Percentiles rank a stretch among this genome's conserved stretches.
Conservation (phyloP, 2,113 vertebrate genomes). For the Saccopteryx bilineata region DNA sequence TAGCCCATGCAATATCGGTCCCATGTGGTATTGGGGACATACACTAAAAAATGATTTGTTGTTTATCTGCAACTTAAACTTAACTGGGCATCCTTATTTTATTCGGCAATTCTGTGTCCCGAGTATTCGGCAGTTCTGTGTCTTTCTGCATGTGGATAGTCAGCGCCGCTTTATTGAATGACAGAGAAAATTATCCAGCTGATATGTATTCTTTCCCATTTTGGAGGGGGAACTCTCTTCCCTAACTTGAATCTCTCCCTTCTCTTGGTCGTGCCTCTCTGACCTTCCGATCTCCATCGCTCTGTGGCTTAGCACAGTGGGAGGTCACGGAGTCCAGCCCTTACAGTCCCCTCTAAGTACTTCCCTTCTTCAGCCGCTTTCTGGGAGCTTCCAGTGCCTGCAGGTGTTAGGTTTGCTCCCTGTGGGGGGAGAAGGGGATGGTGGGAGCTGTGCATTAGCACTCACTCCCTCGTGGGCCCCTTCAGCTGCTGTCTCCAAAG, state of each 20-base stretch:
- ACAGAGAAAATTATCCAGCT: neutral
- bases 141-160: neutral
- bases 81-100: neutral
- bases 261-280: neutral
- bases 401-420: neutral
- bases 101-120: neutral
- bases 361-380: neutral
- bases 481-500: neutral
- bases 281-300: neutral
- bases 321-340: neutral
- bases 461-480: neutral
- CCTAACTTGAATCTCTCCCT: neutral
- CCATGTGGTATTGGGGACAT: neutral
- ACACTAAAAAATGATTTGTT: neutral
- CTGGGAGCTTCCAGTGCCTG: neutral
- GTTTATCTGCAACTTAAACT: neutral
- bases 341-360: neutral
- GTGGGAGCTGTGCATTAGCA: neutral
- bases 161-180: neutral
- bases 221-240: neutral
- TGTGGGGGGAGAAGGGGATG: neutral
- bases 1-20: neutral
- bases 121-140: neutral
- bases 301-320: neutral
- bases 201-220: neutral